phyloP scores from a whole-genome alignment of 2,113 vertebrate genomes.

The Leptosomus discolor region DNA sequence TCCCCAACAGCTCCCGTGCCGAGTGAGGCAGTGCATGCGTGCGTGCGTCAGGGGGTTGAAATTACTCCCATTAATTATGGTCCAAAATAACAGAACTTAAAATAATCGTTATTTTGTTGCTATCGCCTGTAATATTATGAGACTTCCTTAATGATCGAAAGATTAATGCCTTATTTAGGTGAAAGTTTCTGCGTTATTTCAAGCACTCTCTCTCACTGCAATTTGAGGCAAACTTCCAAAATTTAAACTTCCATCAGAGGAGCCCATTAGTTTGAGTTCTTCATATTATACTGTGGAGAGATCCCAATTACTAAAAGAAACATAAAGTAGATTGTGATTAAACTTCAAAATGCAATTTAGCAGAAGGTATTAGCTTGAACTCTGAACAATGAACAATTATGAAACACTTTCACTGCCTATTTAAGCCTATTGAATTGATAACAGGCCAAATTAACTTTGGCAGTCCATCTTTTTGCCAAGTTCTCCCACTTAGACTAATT shows the following conservation, averaged over 20 bases:
- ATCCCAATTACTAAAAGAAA: conserved; percentile 62
- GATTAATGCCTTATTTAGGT: neutral
- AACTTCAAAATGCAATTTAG: conserved; percentile 68
- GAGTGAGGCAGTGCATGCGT: fast-evolving
- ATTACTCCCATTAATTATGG: neutral
- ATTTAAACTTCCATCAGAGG: conserved; percentile 1
- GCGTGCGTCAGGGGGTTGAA: neutral
- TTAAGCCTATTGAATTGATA: conserved; percentile 69
- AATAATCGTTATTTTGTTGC: neutral
- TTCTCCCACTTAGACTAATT: conserved; percentile 36
- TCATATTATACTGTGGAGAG: neutral
- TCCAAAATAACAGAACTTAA: neutral
- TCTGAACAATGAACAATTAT: conserved; percentile 63
- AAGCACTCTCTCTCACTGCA: neutral
- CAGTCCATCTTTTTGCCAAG: conserved; percentile 52
- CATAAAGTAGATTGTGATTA: conserved; percentile 62
- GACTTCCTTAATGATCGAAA: neutral
- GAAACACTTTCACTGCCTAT: conserved; percentile 49
- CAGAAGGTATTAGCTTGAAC: conserved; percentile 62
- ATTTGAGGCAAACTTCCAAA: conserved; percentile 22
- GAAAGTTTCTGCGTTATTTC: conserved; percentile 6
- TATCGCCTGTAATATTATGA: neutral
- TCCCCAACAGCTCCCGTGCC: neutral
- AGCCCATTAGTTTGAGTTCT: conserved; percentile 24
- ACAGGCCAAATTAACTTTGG: conserved; percentile 63